Percentiles rank a stretch among this genome's conserved stretches.
Evolutionary conservation across 1,140 invertebrate genomes (phyloP).

Genomic region (Andrena cerasifolii): DNA sequence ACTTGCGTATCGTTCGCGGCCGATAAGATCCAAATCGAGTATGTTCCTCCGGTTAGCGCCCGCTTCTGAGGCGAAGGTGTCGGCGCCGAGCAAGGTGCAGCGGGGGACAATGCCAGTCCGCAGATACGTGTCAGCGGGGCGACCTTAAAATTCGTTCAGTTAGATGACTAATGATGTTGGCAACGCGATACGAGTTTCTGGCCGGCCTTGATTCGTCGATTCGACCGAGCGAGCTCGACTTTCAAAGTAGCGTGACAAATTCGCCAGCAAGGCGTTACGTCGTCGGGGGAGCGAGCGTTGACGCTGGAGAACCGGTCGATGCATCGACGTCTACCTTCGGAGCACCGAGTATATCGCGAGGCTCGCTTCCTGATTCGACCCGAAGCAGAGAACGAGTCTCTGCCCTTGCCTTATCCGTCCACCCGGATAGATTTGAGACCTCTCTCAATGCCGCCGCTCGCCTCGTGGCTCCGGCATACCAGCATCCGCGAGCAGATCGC

Average conservation of each 20-base stretch:
- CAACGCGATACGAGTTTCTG: constrained; percentile 44
- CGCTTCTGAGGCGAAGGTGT: not conserved
- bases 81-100: not conserved
- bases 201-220: constrained; percentile 41
- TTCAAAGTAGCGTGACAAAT: constrained; percentile 39
- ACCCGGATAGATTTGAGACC: constrained; percentile 68
- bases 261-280: not conserved
- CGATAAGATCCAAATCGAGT: not conserved
- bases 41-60: too few relatives aligned
- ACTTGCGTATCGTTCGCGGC: not conserved
- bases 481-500: not conserved
- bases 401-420: constrained; percentile 65
- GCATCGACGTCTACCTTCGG: not conserved
- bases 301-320: not conserved
- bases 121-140: not conserved
- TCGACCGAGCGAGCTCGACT: constrained; percentile 38
- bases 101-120: not conserved
- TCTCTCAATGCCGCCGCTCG: constrained; percentile 67
- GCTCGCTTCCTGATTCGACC: constrained; percentile 42
- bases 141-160: constrained; percentile 32
- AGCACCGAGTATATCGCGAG: not conserved
- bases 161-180: constrained; percentile 36
- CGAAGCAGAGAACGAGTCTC: constrained; percentile 52
- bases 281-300: not conserved
- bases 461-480: not conserved